Evolutionary conservation across 30 jellyfish, hydroid and myxozoan genomes (phyloP), one percentile per base, ranked within the genome.

Genomic region (Aurelia aurita): DNA sequence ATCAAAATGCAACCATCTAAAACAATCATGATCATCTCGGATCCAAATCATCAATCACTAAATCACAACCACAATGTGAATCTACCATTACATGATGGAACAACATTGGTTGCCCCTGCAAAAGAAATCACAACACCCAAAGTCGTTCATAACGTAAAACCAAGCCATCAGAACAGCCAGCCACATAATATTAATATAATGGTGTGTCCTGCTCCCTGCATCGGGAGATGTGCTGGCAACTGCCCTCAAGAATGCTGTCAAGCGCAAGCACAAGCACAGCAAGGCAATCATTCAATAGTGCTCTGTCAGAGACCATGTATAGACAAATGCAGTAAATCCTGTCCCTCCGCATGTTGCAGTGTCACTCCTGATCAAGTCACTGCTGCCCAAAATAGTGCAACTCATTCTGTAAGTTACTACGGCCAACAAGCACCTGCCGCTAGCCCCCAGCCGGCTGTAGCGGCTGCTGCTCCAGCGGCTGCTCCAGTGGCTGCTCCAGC

Each of bases 221-320:
- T 60, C 45, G 93, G 93, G 26, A 85, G 93, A 43, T 83, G 93
- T 45, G 86, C 93, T 47, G 93, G 93, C 13, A 70, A 63, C 70
- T 83, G 93, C 74, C 93, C 93, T n/a, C 93, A 83, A 45, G 81
- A 83, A 83, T 83, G 93, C 82, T 83, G 93, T 59, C 86, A 83
- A 3, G 93, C 93, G 3, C 93, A 83, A 34, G 70, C 79, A 25
- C 69, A 83, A 57, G 57, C 65, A 58, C 68, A 55, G n/a, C 32
- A 29, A 19, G 72, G 77, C 51, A 74, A 59, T 51, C 93, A 83
- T 35, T 59, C 85, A 1, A 64, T 74, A 0, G 93, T 83, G 21
- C 74, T 83, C 29, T 83, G 93, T 39, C 86, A 70, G 53, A 32
- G 87, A 68, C 93, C 93, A 2, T 83, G 93, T 21, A 71, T 83